Evolutionary conservation across 2,797 vertebrate genomes (phyloP).

Genomic region (Pristis pectinata): DNA sequence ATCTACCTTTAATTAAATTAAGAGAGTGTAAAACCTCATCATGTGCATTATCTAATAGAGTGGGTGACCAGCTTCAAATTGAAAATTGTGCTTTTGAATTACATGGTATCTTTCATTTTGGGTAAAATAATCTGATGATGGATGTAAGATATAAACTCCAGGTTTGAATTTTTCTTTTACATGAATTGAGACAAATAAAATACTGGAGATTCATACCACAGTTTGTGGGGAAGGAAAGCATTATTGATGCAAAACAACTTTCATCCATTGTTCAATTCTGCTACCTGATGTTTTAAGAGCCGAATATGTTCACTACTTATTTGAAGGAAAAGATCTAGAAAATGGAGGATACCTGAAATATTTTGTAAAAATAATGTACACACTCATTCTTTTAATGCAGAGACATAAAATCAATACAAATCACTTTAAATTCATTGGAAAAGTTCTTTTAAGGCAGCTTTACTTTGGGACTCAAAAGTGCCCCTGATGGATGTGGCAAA

Average conservation of each 20-base stretch:
- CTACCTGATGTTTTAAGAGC: neutral
- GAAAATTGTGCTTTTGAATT: neutral
- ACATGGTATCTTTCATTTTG: neutral
- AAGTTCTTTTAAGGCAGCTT: neutral
- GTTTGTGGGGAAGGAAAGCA: neutral
- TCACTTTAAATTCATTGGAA: slow-evolving; percentile 22
- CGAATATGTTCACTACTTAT: neutral
- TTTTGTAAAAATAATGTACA: neutral
- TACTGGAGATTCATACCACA: neutral
- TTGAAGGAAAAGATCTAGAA: neutral
- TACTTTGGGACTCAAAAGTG: neutral
- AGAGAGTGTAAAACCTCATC: neutral
- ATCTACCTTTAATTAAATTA: neutral
- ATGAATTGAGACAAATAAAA: neutral
- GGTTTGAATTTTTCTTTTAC: neutral
- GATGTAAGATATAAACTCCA: neutral
- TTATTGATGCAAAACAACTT: neutral
- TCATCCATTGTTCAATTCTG: neutral
- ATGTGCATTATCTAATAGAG: neutral
- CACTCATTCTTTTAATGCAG: neutral
- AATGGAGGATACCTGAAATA: no score
- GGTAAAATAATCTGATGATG: neutral
- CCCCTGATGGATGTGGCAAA: neutral
- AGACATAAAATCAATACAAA: neutral
- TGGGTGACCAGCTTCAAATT: neutral